A percentile compares a stretch with the other conserved stretches of the same genome.
phyloP scores from a whole-genome alignment of 2,888 invertebrate genomes.

The Auanema sp. region DNA sequence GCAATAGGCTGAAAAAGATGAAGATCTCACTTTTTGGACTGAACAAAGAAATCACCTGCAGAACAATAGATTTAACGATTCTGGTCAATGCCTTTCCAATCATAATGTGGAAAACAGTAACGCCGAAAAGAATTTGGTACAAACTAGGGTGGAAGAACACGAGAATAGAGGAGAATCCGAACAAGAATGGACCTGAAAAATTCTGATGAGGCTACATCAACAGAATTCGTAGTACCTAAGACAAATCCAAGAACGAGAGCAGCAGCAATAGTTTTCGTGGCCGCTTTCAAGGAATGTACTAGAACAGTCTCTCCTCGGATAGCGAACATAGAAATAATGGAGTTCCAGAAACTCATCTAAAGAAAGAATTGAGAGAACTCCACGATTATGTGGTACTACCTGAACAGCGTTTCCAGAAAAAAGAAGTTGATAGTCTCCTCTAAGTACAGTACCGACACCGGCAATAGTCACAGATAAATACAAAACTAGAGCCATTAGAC shows the following conservation, averaged over 20 bases:
- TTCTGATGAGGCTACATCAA: not conserved
- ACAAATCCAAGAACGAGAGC: conserved; percentile 6
- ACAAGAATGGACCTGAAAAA: conserved; percentile 23
- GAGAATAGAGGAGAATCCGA: conserved; percentile 31
- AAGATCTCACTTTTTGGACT: too few species aligned
- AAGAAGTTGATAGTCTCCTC: conserved; percentile 14
- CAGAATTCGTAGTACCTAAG: too few species aligned
- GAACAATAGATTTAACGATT: conserved; percentile 31
- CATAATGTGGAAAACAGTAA: conserved; percentile 23
- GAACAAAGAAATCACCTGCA: conserved; percentile 25
- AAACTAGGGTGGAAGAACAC: conserved; percentile 23
- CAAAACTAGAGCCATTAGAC: not conserved
- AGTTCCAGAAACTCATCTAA: not conserved
- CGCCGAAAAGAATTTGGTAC: conserved; percentile 21
- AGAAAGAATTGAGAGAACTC: not conserved
- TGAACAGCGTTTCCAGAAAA: conserved; percentile 11
- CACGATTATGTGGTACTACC: conserved; percentile 3
- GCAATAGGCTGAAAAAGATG: conserved; percentile 38
- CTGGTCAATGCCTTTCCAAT: conserved; percentile 25
- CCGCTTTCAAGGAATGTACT: not conserved
- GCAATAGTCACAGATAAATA: not conserved
- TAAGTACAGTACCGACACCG: conserved; percentile 5
- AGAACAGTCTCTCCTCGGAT: conserved; percentile 10
- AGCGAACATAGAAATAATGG: not conserved
- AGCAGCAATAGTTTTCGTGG: not conserved